Percentiles rank a stretch among this genome's conserved stretches.
Conservation (phyloP, 2,113 vertebrate genomes). For the Notothenia coriiceps region DNA sequence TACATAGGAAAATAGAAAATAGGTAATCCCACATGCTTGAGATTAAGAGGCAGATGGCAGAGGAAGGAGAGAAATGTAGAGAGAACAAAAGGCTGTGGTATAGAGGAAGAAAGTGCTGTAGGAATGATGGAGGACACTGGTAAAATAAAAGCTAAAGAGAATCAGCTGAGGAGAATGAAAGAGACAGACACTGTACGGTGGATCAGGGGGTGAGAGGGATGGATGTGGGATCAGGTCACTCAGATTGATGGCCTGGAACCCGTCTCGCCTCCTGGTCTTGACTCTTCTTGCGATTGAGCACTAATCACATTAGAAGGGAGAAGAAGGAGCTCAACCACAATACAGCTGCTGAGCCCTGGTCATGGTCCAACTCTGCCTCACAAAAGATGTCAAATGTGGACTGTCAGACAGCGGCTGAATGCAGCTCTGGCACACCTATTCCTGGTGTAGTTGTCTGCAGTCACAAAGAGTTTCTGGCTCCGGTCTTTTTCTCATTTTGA, state of each 20-base stretch:
- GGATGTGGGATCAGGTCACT: constrained; percentile 41
- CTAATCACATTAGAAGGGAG: constrained; percentile 60
- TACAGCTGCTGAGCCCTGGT: constrained; percentile 40
- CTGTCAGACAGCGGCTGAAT: constrained; percentile 4
- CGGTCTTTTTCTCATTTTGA: background rate
- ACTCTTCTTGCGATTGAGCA: constrained; percentile 46
- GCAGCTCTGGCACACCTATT: constrained; percentile 5
- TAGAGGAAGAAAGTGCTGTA: background rate
- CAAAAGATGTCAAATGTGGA: constrained; percentile 40
- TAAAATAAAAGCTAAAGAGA: constrained; percentile 28
- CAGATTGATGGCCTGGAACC: constrained; percentile 49
- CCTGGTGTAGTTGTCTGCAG: background rate
- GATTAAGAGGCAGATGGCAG: constrained; percentile 1
- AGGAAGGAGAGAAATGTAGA: background rate
- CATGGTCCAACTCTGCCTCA: constrained; percentile 49
- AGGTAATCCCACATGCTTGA: constrained; percentile 6
- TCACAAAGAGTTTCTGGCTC: background rate
- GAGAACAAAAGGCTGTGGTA: background rate
- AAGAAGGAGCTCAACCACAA: constrained; percentile 35
- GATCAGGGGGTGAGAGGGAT: constrained; percentile 11
- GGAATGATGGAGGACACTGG: background rate
- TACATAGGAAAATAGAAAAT: background rate
- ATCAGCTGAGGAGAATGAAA: constrained; percentile 35
- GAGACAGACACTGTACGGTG: constrained; percentile 14
- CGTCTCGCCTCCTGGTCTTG: constrained; percentile 9